Percentiles rank a stretch among this genome's conserved stretches.
Evolutionary conservation across 2,113 vertebrate genomes (phyloP).

Genomic region (Aspiorhynchus laticeps): DNA sequence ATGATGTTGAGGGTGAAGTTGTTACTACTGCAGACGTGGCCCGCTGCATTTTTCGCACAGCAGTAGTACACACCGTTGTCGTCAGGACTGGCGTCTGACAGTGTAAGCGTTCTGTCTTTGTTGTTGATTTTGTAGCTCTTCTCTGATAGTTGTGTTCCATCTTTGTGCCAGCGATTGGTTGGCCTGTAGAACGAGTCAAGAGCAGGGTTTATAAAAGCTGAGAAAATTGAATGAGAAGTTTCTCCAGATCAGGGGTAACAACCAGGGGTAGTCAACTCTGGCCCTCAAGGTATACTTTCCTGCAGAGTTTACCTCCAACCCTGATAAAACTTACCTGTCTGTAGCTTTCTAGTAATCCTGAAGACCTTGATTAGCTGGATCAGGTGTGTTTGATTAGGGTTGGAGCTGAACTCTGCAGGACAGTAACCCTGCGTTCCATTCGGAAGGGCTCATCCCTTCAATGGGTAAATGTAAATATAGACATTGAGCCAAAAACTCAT

Average conservation of each 20-base stretch:
- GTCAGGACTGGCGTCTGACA: conserved; percentile 73
- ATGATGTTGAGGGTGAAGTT: conserved; percentile 84
- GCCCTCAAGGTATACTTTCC: no score
- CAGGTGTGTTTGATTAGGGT: neutral
- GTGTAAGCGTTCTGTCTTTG: conserved; percentile 81
- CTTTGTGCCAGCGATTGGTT: conserved; percentile 82
- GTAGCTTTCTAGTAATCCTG: neutral
- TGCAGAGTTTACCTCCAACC: no score
- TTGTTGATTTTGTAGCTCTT: conserved; percentile 78
- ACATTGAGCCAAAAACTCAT: no score
- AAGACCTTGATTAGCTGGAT: neutral
- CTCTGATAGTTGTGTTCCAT: conserved; percentile 69
- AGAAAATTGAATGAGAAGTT: neutral
- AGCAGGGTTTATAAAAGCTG: neutral
- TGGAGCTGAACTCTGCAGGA: neutral
- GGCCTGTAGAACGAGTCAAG: conserved; percentile 69
- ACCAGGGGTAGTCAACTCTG: neutral
- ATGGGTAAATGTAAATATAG: no score
- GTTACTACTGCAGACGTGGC: conserved; percentile 79
- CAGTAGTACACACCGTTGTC: conserved; percentile 83
- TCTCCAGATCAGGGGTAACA: neutral
- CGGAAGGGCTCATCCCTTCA: no score
- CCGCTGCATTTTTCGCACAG: conserved; percentile 80
- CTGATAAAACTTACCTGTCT: neutral
- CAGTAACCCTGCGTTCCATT: no score